Evolutionary conservation across 2,797 vertebrate genomes (phyloP).

Genomic region (Mergus octosetaceus): DNA sequence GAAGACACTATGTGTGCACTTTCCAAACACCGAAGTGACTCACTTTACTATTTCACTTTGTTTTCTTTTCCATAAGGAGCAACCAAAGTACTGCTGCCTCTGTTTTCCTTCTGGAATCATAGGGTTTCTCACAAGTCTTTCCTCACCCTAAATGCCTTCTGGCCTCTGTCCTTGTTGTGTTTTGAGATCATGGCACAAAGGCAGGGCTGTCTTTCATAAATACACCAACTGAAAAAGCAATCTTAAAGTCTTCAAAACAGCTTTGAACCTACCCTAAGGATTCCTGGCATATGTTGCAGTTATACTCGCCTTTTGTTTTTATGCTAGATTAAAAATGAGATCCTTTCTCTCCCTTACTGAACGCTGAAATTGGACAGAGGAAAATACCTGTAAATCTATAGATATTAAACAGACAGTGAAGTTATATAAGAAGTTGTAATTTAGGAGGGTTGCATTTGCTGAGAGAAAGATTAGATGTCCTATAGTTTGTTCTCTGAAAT

Average conservation of each 20-base stretch:
- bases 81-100: neutral
- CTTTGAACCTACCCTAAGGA: neutral
- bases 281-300: neutral
- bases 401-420: neutral
- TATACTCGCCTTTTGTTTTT: neutral
- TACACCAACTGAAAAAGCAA: neutral
- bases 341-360: neutral
- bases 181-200: neutral
- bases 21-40: neutral
- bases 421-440: neutral
- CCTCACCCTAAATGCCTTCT: neutral
- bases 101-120: neutral
- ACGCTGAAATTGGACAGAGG: neutral
- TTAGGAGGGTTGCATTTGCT: neutral
- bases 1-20: neutral
- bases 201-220: neutral
- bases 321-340: neutral
- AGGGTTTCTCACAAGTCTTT: neutral
- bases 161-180: neutral
- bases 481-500: neutral
- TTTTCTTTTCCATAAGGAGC: neutral
- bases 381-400: neutral
- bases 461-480: neutral
- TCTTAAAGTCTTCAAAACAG: neutral
- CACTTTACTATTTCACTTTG: neutral